A percentile compares a stretch with the other conserved stretches of the same genome.
phyloP scores from a whole-genome alignment of 2,888 invertebrate species.

The Carabus problematicus region DNA sequence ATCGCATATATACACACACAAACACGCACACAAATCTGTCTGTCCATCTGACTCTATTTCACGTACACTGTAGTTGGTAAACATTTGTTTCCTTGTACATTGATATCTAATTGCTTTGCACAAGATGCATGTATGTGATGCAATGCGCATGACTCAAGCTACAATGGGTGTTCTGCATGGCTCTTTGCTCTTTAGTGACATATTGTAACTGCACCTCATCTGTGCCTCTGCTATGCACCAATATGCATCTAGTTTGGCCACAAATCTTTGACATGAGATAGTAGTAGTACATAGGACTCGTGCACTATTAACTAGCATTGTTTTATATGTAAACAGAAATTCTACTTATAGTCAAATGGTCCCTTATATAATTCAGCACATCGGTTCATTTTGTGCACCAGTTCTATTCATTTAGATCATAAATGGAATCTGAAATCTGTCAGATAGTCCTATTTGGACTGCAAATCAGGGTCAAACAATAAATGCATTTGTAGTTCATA shows the following conservation, averaged over 20 bases:
- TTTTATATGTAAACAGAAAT: too few species aligned
- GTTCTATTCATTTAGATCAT: too few species aligned
- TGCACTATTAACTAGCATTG: too few species aligned
- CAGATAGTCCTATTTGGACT: too few species aligned
- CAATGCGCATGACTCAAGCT: background rate
- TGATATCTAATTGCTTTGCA: background rate
- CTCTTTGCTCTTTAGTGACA: constrained; percentile 3
- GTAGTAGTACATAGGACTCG: too few species aligned
- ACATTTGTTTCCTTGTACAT: background rate
- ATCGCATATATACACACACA: constrained; percentile 20
- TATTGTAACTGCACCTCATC: background rate
- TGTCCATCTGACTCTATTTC: constrained; percentile 13
- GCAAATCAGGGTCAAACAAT: too few species aligned
- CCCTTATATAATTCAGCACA: background rate
- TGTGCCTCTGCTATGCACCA: constrained; percentile 17
- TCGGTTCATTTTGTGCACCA: too few species aligned
- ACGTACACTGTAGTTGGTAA: constrained; percentile 39
- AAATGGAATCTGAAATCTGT: too few species aligned
- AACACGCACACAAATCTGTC: constrained; percentile 1
- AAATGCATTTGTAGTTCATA: constrained; percentile 38
- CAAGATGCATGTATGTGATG: background rate
- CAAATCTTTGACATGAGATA: constrained; percentile 20
- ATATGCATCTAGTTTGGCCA: constrained; percentile 24
- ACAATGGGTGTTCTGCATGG: constrained; percentile 33
- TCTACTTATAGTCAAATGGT: background rate